These are phyloP conservation scores for Trichoplusia ni DNA, from an alignment of 1,140 invertebrate genomes.

Conservation along the genomic window DNA sequence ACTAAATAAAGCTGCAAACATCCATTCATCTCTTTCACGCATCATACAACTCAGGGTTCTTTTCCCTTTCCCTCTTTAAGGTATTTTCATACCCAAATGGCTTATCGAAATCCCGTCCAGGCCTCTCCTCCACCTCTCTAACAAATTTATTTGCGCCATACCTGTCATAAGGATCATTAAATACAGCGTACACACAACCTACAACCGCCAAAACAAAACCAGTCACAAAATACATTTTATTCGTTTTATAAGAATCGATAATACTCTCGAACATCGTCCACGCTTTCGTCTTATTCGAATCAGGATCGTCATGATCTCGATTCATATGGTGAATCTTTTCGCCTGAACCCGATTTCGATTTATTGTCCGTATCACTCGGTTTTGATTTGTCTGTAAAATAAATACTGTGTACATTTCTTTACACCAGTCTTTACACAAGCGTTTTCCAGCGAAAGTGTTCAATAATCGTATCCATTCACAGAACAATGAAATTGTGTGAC, in stretches of 20 bases:
- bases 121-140: conserved; percentile 22
- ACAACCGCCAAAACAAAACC: conserved; percentile 55
- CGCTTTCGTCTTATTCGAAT: conserved; percentile 38
- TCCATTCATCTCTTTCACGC: too few relatives aligned
- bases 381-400: conserved; percentile 72
- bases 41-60: conserved; percentile 67
- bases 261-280: conserved; percentile 66
- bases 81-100: conserved; percentile 58
- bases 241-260: conserved; percentile 49
- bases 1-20: too few relatives aligned
- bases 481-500: too few relatives aligned
- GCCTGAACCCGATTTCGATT: conserved; percentile 5
- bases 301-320: conserved; percentile 51
- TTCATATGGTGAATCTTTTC: conserved; percentile 66
- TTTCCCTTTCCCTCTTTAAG: conserved; percentile 52
- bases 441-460: too few relatives aligned
- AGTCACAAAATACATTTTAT: conserved; percentile 48
- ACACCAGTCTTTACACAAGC: not conserved
- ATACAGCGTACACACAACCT: conserved; percentile 20
- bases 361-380: conserved; percentile 33
- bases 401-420: conserved; percentile 39
- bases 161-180: conserved; percentile 44
- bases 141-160: conserved; percentile 40
- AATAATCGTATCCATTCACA: too few relatives aligned
- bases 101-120: conserved; percentile 43